Evolutionary conservation across 2,113 vertebrate species (phyloP).

Genomic region (Chrysochloris asiatica): DNA sequence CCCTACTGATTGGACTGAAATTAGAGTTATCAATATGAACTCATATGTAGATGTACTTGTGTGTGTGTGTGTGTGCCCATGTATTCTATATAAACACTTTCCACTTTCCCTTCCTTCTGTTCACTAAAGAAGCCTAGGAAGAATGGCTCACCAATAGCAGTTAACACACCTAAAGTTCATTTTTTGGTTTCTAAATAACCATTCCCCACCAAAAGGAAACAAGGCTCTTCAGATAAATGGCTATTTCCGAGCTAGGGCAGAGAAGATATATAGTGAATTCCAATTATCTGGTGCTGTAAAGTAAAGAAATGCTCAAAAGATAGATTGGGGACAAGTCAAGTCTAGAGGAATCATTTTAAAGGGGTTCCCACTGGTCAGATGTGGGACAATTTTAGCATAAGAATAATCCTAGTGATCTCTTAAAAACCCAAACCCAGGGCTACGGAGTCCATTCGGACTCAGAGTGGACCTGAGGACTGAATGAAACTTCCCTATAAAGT

Average conservation of each 20-base stretch:
- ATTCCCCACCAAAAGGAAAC: neutral
- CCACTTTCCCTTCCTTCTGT: neutral
- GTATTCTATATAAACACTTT: too few species aligned
- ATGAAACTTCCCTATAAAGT: too few species aligned
- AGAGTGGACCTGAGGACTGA: too few species aligned
- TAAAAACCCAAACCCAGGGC: neutral
- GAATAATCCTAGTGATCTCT: neutral
- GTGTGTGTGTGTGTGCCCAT: neutral
- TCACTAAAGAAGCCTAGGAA: neutral
- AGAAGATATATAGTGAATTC: neutral
- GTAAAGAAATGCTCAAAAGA: too few species aligned
- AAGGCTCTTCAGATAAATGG: neutral
- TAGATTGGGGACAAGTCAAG: rapidly evolving
- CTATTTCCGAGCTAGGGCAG: neutral
- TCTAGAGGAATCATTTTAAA: neutral
- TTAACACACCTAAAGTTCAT: too few species aligned
- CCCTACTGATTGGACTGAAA: neutral
- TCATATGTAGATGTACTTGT: neutral
- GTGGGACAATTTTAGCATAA: neutral
- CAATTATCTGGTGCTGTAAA: neutral
- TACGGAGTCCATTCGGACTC: too few species aligned
- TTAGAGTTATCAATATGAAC: neutral
- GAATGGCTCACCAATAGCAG: neutral
- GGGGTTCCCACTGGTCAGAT: too few species aligned
- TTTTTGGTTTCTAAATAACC: neutral